These are phyloP conservation scores for Myxocyprinus asiaticus DNA, from an alignment of 2,113 vertebrate species.

Conservation along the genomic window DNA sequence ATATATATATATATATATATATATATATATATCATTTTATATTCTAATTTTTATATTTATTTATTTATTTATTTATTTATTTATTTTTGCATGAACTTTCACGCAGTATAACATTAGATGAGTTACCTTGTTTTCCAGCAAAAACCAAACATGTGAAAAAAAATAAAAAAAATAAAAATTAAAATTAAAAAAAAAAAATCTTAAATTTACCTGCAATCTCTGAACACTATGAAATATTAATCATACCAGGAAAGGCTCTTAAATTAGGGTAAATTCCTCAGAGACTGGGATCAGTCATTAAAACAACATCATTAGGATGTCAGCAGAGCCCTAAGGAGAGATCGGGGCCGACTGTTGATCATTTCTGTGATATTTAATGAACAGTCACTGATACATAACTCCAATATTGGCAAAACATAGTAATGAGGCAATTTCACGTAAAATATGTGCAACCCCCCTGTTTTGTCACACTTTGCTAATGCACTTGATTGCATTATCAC, in stretches of 20 bases:
- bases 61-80: too few species aligned
- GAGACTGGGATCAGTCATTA: slow-evolving; percentile 59
- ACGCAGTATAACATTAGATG: neutral
- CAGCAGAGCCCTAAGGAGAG: slow-evolving; percentile 57
- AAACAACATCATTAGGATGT: slow-evolving; percentile 63
- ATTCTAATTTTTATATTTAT: too few species aligned
- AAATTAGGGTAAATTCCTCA: slow-evolving; percentile 55
- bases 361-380: slow-evolving; percentile 61
- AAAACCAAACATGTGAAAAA: too few species aligned
- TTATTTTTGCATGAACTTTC: neutral
- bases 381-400: slow-evolving; percentile 58
- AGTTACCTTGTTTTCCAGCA: too few species aligned
- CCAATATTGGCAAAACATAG: slow-evolving; percentile 62
- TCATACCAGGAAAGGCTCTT: slow-evolving; percentile 54
- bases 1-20: too few species aligned
- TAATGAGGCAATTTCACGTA: slow-evolving; percentile 58
- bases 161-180: slow-evolving; percentile 1
- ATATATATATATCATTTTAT: too few species aligned
- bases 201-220: slow-evolving; percentile 50
- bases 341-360: slow-evolving; percentile 58
- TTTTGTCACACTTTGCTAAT: slow-evolving; percentile 51
- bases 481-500: slow-evolving; percentile 46
- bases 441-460: slow-evolving; percentile 55
- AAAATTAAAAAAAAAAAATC: neutral
- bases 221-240: slow-evolving; percentile 59